Evolutionary conservation across 2,113 vertebrate genomes (phyloP), one percentile per base, ranked within the genome.

Genomic region (Equus quagga): DNA sequence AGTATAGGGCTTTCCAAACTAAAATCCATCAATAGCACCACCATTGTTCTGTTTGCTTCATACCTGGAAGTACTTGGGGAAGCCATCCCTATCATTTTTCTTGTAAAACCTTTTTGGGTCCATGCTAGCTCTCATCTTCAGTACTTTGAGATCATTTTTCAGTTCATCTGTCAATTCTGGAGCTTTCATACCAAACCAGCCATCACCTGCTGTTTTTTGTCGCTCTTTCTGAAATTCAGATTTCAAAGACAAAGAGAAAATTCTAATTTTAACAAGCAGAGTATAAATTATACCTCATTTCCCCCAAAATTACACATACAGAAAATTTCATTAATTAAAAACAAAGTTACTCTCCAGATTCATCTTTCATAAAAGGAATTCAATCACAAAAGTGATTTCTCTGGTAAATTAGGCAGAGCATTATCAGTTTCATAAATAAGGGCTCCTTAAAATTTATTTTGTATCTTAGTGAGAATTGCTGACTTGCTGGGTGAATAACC

Each of bases 151-250:
- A 96, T 99, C 99, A 69, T 99, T 99, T 97, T 99, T 99, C 86
- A 99, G 97, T 96, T 99, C 99, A 33, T 98, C 98, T 3, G 99
- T 99, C 95, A 99, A 75, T 98, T 99, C 99, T 8, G 99, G 99
- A 62, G 99, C 99, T 98, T 99, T 99, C 99, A 99, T 99, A 89
- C 99, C 99, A 98, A 99, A 99, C 99, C 99, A 99, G 56, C 99
- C 98, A 4, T 99, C 99, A 58, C 99, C 99, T 19, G 99, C 99
- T 28, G 99, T 99, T 97, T 99, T 99, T 19, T 98, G 99, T 96
- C 98, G 98, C 94, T 99, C 99, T 94, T 97, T 98, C 99, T 99
- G 97, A 93, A 98, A 98, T 96, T 78, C 54, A 98, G 93, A 70
- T 97, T 31, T 95, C 64, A 91, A 69, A 89, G 85, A 80, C 44